Conservation (phyloP, 2,888 invertebrate species). For the Ecliptopera silaceata region DNA sequence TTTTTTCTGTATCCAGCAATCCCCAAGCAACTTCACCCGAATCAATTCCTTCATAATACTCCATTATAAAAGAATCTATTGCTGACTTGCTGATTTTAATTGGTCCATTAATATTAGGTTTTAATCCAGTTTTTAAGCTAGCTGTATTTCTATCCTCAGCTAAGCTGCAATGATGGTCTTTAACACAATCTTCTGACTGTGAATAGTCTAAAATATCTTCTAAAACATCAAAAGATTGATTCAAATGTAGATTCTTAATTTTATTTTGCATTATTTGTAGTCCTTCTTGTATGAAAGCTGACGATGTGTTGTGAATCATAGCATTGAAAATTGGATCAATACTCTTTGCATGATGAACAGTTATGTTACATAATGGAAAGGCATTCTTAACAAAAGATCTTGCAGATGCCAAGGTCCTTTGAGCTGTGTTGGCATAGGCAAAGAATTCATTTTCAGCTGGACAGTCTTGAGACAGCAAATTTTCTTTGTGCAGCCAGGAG, state of each 20-base stretch:
- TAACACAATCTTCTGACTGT: slow-evolving; percentile 58
- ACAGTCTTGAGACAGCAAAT: slow-evolving; percentile 47
- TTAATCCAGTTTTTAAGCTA: slow-evolving; percentile 47
- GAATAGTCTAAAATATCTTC: slow-evolving; percentile 61
- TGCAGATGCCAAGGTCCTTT: slow-evolving; percentile 65
- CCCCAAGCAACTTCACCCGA: slow-evolving; percentile 68
- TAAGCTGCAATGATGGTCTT: slow-evolving; percentile 58
- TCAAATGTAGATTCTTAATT: slow-evolving; percentile 52
- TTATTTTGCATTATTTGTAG: slow-evolving; percentile 53
- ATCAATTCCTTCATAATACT: slow-evolving; percentile 67
- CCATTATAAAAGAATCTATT: slow-evolving; percentile 71
- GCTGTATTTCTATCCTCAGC: slow-evolving; percentile 51
- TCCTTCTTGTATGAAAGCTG: slow-evolving; percentile 50
- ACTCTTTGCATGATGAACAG: slow-evolving; percentile 51
- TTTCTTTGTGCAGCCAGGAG: slow-evolving; percentile 52
- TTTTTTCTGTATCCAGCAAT: slow-evolving; percentile 37
- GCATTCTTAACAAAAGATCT: slow-evolving; percentile 59
- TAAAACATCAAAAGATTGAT: slow-evolving; percentile 52
- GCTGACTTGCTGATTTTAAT: slow-evolving; percentile 67
- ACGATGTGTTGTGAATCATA: slow-evolving; percentile 59
- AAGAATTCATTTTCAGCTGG: slow-evolving; percentile 58
- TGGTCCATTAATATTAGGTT: slow-evolving; percentile 63
- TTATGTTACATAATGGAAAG: slow-evolving; percentile 62
- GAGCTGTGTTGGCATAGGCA: slow-evolving; percentile 65
- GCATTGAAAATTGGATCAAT: slow-evolving; percentile 65